Evolutionary conservation across 1,140 invertebrate genomes (phyloP).

Genomic region (Meloidogyne floridensis): DNA sequence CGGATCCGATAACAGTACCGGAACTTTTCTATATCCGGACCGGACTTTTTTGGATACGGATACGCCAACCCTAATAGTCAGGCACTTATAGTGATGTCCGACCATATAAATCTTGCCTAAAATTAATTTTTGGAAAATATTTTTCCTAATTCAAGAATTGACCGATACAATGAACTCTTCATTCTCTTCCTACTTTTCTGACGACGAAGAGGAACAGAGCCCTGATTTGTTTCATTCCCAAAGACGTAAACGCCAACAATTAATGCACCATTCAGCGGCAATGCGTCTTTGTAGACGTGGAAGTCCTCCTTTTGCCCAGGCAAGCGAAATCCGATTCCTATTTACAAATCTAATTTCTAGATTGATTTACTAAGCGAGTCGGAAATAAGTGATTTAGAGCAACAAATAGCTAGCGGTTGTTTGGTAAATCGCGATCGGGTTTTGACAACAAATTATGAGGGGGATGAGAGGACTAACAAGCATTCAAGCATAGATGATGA

Average conservation of each 20-base stretch:
- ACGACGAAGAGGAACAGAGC: neutral
- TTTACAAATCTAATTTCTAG: slow-evolving; percentile 18
- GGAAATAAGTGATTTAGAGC: slow-evolving; percentile 44
- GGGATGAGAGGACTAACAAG: too few species aligned
- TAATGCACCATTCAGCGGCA: neutral
- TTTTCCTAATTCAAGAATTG: neutral
- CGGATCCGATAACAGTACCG: too few species aligned
- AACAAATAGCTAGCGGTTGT: slow-evolving; percentile 37
- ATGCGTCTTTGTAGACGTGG: slow-evolving; percentile 17
- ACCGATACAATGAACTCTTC: neutral
- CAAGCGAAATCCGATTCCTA: neutral
- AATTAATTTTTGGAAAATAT: neutral
- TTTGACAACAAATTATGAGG: too few species aligned
- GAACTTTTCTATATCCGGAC: too few species aligned
- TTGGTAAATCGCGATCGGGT: too few species aligned
- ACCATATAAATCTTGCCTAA: neutral
- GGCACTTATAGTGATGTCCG: neutral
- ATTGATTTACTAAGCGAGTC: slow-evolving; percentile 44
- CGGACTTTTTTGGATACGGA: too few species aligned
- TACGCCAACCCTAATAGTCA: neutral
- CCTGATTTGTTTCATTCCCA: neutral
- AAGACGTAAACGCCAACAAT: neutral
- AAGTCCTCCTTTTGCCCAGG: slow-evolving; percentile 26
- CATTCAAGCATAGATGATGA: too few species aligned
- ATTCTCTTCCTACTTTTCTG: slow-evolving; percentile 3